These are phyloP conservation scores for Tipula lateralis DNA, from an alignment of 2,888 invertebrate genomes.

Conservation along the genomic window DNA sequence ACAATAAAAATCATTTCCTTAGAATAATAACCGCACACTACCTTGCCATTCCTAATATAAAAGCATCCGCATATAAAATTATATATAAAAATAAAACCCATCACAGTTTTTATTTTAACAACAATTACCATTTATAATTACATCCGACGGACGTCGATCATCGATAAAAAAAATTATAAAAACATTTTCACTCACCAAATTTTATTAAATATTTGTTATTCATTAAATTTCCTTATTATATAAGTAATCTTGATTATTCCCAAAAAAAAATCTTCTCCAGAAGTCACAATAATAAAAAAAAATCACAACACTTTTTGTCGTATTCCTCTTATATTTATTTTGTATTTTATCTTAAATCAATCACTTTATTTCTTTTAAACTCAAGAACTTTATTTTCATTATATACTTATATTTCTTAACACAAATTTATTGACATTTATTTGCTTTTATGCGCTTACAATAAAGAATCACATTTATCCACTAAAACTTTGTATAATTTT, in stretches of 20 bases:
- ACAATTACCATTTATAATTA: neutral
- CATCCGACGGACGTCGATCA: neutral
- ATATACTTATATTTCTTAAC: neutral
- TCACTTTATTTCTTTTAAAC: conserved; percentile 14
- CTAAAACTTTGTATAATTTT: neutral
- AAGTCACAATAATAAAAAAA: conserved; percentile 5
- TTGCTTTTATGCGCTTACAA: neutral
- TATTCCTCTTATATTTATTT: neutral
- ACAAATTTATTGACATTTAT: conserved; percentile 12
- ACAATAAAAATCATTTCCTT: neutral
- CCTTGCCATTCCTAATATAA: neutral
- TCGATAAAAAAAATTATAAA: neutral
- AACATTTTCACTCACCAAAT: neutral
- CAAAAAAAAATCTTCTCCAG: neutral
- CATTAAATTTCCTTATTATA: neutral
- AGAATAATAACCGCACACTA: neutral
- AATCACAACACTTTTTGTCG: neutral
- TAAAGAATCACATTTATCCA: neutral
- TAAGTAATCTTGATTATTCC: neutral
- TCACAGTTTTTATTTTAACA: neutral
- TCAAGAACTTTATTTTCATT: neutral
- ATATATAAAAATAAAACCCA: neutral
- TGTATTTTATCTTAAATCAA: conserved; percentile 24
- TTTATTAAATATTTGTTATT: neutral
- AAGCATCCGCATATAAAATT: neutral